Evolutionary conservation across 2,797 vertebrate genomes (phyloP).

Genomic region (Protosalanx chinensis): DNA sequence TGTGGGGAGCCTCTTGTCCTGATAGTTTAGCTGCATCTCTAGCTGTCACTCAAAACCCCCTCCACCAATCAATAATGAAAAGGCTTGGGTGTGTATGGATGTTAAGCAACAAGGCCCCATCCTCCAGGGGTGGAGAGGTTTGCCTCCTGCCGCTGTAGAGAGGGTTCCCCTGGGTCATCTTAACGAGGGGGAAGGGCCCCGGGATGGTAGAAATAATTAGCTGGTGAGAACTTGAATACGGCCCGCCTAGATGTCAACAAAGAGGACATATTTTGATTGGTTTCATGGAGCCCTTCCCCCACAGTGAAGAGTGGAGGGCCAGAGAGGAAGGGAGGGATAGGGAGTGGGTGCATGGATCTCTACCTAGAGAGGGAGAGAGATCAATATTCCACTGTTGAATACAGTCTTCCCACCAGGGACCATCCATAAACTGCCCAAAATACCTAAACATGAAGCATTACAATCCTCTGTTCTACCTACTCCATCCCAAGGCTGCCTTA

Average conservation of each 20-base stretch:
- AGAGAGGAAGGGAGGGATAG: too few species aligned
- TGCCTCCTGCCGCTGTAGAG: conserved; percentile 5
- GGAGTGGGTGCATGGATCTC: conserved; percentile 6
- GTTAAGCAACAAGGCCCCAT: conserved; percentile 16
- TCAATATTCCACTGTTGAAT: conserved; percentile 52
- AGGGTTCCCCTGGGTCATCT: conserved; percentile 26
- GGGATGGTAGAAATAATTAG: conserved; percentile 33
- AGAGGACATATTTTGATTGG: conserved; percentile 51
- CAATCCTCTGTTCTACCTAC: conserved; percentile 26
- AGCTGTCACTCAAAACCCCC: conserved; percentile 47
- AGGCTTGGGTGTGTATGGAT: conserved; percentile 3
- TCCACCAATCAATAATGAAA: conserved; percentile 52
- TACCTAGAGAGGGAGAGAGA: conserved; percentile 41
- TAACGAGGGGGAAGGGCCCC: conserved; percentile 13
- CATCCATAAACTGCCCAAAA: conserved; percentile 45
- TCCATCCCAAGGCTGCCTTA: conserved; percentile 19
- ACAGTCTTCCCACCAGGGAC: conserved; percentile 36
- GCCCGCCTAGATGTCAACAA: conserved; percentile 34
- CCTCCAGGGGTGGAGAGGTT: background rate
- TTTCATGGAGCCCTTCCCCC: conserved; percentile 34
- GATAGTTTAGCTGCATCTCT: conserved; percentile 26
- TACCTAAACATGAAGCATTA: conserved; percentile 44
- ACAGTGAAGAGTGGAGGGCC: conserved; percentile 1
- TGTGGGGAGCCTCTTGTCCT: conserved; percentile 37
- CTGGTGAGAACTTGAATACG: conserved; percentile 30